A percentile compares a stretch with the other conserved stretches of the same genome.
These are phyloP conservation scores for Keiferia lycopersicella DNA, from an alignment of 2,888 invertebrate species.

Conservation along the genomic window DNA sequence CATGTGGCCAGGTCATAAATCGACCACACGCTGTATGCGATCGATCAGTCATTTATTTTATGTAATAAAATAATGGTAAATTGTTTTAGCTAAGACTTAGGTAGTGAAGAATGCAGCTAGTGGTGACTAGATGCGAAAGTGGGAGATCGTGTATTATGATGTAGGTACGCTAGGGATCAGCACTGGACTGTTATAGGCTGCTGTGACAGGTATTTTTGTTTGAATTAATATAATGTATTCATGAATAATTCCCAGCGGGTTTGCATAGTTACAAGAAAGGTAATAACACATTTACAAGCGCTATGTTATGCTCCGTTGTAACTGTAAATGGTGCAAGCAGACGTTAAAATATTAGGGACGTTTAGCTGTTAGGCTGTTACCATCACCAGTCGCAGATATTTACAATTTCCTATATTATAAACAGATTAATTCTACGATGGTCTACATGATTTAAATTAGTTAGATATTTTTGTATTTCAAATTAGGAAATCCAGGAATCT, in stretches of 20 bases:
- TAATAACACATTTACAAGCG: background rate
- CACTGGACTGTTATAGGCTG: no score
- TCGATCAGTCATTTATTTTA: slow-evolving; percentile 9
- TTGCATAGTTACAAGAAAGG: background rate
- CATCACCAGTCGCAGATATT: background rate
- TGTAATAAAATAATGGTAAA: background rate
- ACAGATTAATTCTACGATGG: background rate
- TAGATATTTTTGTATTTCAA: no score
- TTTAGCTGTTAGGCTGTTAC: background rate
- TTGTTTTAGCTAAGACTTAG: background rate
- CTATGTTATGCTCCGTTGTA: background rate
- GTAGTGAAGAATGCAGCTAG: no score
- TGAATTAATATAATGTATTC: background rate
- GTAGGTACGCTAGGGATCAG: no score
- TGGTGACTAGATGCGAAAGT: no score
- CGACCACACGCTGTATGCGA: slow-evolving; percentile 20
- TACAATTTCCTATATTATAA: background rate
- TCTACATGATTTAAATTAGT: no score
- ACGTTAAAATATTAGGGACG: background rate
- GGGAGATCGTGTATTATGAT: no score
- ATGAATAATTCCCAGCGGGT: background rate
- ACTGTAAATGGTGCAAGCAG: slow-evolving; percentile 2
- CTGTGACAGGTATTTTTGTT: background rate
- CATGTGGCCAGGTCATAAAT: slow-evolving; percentile 22
- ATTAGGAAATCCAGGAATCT: no score